Evolutionary conservation across 2,113 vertebrate genomes (phyloP), one percentile per base, ranked within the genome.

Genomic region (Plectropomus leopardus): DNA sequence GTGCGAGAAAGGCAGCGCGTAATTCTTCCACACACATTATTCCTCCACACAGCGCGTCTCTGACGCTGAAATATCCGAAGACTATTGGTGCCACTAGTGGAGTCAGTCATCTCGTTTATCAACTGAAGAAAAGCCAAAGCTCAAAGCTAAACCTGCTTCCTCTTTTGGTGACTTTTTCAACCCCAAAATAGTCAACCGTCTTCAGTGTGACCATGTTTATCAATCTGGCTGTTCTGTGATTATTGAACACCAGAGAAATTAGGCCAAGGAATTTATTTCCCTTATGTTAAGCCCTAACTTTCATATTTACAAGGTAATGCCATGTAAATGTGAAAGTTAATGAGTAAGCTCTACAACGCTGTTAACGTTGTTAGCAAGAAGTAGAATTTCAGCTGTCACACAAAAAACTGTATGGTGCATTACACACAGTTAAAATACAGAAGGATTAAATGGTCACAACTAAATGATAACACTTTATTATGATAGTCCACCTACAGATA

Each of bases 71-170:
- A 30, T 36, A 26, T 28, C 24, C 70, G 40, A 8, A 40, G 10
- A 10, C 36, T 40, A n/a, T 11, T 48, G 50, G 28, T 73, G 61
- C 42, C 72, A 76, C 54, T 47, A 21, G 45, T 28, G 64, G 58
- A n/a, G 34, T 78, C 45, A 63, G 42, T 42, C 44, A 70, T 60
- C 58, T 64, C 40, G 69, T 68, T 28, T 19, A 70, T 21, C 19
- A 44, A 3, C 3, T 53, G 40, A 59, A 58, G n/a, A 44, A 48
- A 57, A 61, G 54, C 63, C 48, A 72, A 34, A 57, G 36, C 51
- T 50, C 34, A 48, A 44, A 57, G 28, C 54, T 32, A 14, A 48
- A 69, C 21, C 36, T 59, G 48, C n/a, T 13, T 48, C 4, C 47
- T 59, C 2, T 45, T 19, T 21, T 19, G 51, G 21, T 42, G 5